Base-by-base conservation (phyloP, 2,797 vertebrate species). In the Chloroceryle inda region DNA sequence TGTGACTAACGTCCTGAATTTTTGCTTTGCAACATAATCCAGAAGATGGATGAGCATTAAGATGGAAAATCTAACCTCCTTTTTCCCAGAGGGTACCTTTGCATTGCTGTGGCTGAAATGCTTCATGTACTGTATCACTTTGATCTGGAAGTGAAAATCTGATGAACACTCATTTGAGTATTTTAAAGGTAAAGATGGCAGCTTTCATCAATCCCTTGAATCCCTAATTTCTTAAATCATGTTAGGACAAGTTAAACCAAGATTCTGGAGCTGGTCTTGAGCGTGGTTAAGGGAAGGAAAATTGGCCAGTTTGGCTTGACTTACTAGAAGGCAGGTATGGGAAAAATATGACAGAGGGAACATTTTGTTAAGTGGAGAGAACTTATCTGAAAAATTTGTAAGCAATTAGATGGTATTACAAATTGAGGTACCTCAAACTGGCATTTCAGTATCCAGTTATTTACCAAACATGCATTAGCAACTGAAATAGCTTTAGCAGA, bases 1-100 rank as follows among this genome's bases (percentile, higher is more conserved):
- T 88, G 91, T 93, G 89, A 96, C 82, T 92, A 94, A 94, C 71
- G 79, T 76, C 67, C 64, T 76, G 55, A 69, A 91, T 79, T 84
- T 88, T 94, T 81, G 50, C 55, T 86, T 82, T 94, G 49, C 79
- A 90, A 76, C 53, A 69, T 88, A 69, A 92, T 85, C 87, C 91
- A 78, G 66, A 85, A 83, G 71, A 62, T 95, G 76, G 79, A 73
- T 71, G 22, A 88, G 52, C 71, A 92, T 92, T 91, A 94, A 90
- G 55, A 79, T 53, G 55, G 73, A 88, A 92, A 94, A 90, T 92
- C 69, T 86, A 64, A 33, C 67, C 31, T 80, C 16, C 88, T 77
- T 87, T 94, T 50, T 50, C 89, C 87, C 71, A 77, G 79, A 92
- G 83, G 74, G 85, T 63, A 89, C 52, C 63, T 91, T 80, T 76